phyloP scores from a whole-genome alignment of 2,113 vertebrate genomes.

The Prietella phreatophila region DNA sequence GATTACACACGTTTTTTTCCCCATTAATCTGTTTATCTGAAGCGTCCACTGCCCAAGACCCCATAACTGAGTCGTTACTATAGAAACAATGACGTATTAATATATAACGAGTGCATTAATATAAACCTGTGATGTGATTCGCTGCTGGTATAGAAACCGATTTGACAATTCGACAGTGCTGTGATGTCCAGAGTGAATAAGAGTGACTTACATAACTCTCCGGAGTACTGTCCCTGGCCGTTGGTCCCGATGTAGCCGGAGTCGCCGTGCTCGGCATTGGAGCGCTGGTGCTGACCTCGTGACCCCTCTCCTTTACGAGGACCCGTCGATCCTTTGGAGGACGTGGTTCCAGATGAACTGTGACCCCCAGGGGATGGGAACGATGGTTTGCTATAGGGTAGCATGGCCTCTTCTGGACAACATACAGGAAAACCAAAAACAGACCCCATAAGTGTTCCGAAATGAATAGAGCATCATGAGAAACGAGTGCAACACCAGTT shows the following conservation, averaged over 20 bases:
- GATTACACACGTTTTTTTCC: background rate
- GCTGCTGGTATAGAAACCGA: no score
- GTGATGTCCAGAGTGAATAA: background rate
- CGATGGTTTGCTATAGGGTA: conserved; percentile 93
- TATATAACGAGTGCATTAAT: background rate
- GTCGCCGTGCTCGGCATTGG: conserved; percentile 85
- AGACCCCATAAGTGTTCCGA: background rate
- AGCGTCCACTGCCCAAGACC: background rate
- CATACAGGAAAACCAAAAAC: conserved; percentile 52
- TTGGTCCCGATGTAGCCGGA: conserved; percentile 85
- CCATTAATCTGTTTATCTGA: background rate
- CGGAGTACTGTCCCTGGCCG: conserved; percentile 89
- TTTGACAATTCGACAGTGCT: background rate
- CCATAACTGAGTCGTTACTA: background rate
- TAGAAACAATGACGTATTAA: background rate
- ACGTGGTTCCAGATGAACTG: conserved; percentile 94
- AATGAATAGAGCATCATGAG: background rate
- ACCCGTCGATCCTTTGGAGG: conserved; percentile 96
- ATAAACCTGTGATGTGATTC: background rate
- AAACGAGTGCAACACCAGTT: background rate
- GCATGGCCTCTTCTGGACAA: conserved; percentile 84
- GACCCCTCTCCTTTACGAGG: conserved; percentile 85
- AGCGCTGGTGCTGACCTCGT: conserved; percentile 78
- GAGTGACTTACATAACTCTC: conserved; percentile 91
- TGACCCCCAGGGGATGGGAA: conserved; percentile 96